Conservation (phyloP, 2,113 vertebrate genomes). For the Hydrochoerus hydrochaeris region DNA sequence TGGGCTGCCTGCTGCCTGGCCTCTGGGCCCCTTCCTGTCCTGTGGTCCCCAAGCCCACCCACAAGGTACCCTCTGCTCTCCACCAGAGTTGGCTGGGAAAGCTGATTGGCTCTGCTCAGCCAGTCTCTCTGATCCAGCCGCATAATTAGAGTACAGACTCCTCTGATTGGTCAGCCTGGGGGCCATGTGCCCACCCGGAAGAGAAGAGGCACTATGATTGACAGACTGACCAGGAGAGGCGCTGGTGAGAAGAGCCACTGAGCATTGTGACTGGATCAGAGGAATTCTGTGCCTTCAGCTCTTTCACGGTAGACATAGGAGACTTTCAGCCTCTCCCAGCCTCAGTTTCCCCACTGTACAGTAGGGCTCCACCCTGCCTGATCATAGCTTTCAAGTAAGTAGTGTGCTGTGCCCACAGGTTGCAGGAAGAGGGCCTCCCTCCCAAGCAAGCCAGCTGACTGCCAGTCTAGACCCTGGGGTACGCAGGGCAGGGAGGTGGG, state of each 20-base stretch:
- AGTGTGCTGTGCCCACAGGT: no score
- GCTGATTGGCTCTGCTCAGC: not conserved
- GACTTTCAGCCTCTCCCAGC: not conserved
- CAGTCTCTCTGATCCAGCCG: no score
- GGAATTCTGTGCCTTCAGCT: not conserved
- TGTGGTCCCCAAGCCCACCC: not conserved
- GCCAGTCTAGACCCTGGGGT: not conserved
- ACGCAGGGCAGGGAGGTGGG: no score
- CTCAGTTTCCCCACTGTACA: not conserved
- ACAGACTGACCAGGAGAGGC: not conserved
- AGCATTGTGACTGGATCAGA: not conserved
- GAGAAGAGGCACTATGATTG: not conserved
- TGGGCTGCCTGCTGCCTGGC: not conserved
- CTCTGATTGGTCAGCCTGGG: slow-evolving; percentile 16
- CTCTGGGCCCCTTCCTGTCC: not conserved
- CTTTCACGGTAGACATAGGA: fast-evolving
- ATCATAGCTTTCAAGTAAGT: not conserved
- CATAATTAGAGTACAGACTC: no score
- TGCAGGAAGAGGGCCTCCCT: not conserved
- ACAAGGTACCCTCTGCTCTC: not conserved
- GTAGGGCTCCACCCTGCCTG: not conserved
- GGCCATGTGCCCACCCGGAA: not conserved
- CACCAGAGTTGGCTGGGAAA: no score
- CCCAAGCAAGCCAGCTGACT: not conserved
- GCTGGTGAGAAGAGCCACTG: no score